These are phyloP conservation scores for Centropristis striata DNA, from an alignment of 2,113 vertebrate genomes.

Conservation along the genomic window DNA sequence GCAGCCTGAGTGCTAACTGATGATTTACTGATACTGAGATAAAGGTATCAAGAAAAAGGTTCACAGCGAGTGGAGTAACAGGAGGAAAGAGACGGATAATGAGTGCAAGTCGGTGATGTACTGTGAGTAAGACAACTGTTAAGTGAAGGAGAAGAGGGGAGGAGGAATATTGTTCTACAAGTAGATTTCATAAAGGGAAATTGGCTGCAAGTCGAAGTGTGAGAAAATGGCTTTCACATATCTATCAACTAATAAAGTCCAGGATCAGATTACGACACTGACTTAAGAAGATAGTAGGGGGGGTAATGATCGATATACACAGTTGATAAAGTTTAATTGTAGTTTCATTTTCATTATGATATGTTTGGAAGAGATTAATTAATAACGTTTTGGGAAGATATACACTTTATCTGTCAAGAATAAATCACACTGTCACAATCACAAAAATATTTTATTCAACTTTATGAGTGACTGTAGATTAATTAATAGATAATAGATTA, in stretches of 20 bases:
- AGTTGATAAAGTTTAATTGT: too few species aligned
- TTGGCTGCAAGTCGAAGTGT: slow-evolving; percentile 17
- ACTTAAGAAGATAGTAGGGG: too few species aligned
- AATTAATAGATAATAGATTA: too few species aligned
- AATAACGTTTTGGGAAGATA: too few species aligned
- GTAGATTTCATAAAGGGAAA: neutral
- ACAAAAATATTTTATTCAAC: too few species aligned
- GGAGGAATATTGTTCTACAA: neutral
- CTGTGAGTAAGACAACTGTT: slow-evolving; percentile 35
- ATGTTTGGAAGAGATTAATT: too few species aligned
- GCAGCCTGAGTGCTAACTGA: slow-evolving; percentile 4
- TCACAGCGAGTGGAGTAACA: neutral
- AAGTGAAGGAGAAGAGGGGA: neutral
- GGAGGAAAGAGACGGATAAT: neutral
- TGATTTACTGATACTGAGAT: slow-evolving; percentile 50
- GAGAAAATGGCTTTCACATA: slow-evolving; percentile 19
- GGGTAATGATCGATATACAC: too few species aligned
- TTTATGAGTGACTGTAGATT: too few species aligned
- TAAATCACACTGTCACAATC: too few species aligned
- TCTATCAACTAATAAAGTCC: slow-evolving; percentile 32
- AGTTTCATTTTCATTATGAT: too few species aligned
- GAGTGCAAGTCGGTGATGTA: slow-evolving; percentile 17
- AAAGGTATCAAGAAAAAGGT: slow-evolving; percentile 13
- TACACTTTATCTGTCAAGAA: too few species aligned
- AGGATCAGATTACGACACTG: slow-evolving; percentile 2